Evolutionary conservation across 2,888 invertebrate genomes (phyloP).

Genomic region (Acanthosepion pharaonis): DNA sequence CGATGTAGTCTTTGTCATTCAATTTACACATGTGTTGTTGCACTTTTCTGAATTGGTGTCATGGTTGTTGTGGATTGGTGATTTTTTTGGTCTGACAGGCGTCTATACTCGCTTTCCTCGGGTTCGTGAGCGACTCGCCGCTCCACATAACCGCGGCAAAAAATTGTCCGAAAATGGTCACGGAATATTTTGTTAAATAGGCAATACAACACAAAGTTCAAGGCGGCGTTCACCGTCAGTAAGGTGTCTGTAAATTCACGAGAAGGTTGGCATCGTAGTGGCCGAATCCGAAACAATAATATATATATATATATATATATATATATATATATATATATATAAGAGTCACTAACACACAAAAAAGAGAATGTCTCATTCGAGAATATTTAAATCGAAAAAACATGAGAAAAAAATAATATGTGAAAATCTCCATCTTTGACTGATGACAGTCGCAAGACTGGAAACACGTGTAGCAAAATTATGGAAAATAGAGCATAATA

Average conservation of each 20-base stretch:
- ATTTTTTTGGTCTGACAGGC: slow-evolving; percentile 53
- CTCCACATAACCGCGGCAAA: slow-evolving; percentile 49
- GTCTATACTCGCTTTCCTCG: slow-evolving; percentile 58
- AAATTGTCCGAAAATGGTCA: slow-evolving; percentile 58
- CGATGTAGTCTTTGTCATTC: neutral
- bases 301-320: too few species aligned
- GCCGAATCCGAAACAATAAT: slow-evolving; percentile 62
- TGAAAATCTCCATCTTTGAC: too few species aligned
- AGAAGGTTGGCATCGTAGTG: slow-evolving; percentile 65
- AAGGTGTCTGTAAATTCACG: slow-evolving; percentile 67
- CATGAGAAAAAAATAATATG: too few species aligned
- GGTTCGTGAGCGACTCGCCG: slow-evolving; percentile 49
- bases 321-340: too few species aligned
- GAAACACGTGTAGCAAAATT: too few species aligned
- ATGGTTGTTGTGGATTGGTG: slow-evolving; percentile 37
- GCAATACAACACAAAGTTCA: slow-evolving; percentile 68
- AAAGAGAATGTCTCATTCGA: too few species aligned
- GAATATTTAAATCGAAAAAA: too few species aligned
- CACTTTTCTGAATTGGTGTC: slow-evolving; percentile 23
- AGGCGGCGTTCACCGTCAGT: slow-evolving; percentile 66
- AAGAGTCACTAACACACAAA: too few species aligned
- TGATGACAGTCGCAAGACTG: too few species aligned
- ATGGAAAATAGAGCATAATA: too few species aligned
- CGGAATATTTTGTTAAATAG: slow-evolving; percentile 67
- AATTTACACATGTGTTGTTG: slow-evolving; percentile 24